Percentiles rank a stretch among this genome's conserved stretches.
phyloP scores from a whole-genome alignment of 1,140 invertebrate genomes.

The Sminthurides bifidus region DNA sequence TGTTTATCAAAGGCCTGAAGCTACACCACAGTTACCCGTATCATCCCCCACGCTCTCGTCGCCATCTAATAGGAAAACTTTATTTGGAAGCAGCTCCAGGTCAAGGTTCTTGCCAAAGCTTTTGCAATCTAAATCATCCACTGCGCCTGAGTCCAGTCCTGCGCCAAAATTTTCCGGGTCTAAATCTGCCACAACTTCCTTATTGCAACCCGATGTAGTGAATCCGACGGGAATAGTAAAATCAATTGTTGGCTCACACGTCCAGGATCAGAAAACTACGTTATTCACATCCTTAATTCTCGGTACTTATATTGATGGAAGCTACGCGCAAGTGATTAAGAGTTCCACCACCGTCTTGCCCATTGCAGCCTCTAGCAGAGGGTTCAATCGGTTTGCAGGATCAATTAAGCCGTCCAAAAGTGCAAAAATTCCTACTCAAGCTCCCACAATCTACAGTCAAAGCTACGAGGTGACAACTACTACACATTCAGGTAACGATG shows the following conservation, averaged over 20 bases:
- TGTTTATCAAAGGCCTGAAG: constrained; percentile 3
- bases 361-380: too few species aligned
- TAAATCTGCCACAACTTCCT: constrained; percentile 35
- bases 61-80: constrained; percentile 10
- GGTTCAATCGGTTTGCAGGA: too few species aligned
- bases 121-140: neutral
- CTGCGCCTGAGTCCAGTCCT: neutral
- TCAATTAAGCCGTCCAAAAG: constrained; percentile 1
- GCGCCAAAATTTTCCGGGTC: constrained; percentile 1
- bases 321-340: constrained; percentile 43
- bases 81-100: neutral
- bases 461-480: constrained; percentile 27
- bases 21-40: constrained; percentile 7
- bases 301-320: constrained; percentile 42
- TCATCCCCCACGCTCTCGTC: neutral
- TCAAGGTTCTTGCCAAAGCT: neutral
- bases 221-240: constrained; percentile 42
- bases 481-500: constrained; percentile 5
- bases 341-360: constrained; percentile 40
- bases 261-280: constrained; percentile 39
- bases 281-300: constrained; percentile 42
- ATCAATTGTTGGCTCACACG: constrained; percentile 40
- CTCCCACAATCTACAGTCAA: constrained; percentile 6
- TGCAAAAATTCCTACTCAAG: neutral
- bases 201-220: constrained; percentile 37